Percentiles rank a stretch among this genome's conserved stretches.
These are phyloP conservation scores for Morus bassanus DNA, from an alignment of 2,797 vertebrate species.

Conservation along the genomic window DNA sequence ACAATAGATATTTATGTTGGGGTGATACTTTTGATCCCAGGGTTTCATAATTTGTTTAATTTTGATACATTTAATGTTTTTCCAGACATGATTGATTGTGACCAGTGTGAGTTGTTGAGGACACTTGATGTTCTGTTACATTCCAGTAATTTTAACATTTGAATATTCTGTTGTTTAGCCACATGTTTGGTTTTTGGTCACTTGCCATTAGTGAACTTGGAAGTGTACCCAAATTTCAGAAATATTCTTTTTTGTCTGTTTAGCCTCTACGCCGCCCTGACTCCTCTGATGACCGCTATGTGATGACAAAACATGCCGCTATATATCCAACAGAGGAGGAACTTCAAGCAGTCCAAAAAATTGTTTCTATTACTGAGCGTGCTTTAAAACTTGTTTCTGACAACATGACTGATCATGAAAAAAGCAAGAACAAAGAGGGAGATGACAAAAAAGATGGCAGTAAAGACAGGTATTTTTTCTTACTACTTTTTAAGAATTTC, in stretches of 20 bases:
- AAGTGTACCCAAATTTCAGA: not conserved
- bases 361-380: slow-evolving; percentile 96
- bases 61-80: not conserved
- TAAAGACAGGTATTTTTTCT: slow-evolving; percentile 74
- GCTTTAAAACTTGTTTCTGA: slow-evolving; percentile 97
- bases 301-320: slow-evolving; percentile 95
- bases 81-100: not conserved
- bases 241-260: not conserved
- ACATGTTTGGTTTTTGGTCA: not conserved
- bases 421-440: slow-evolving; percentile 83
- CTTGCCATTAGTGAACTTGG: not conserved
- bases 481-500: not conserved
- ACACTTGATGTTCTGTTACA: not conserved
- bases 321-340: slow-evolving; percentile 98
- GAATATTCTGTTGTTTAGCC: not conserved
- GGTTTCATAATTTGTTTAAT: not conserved
- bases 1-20: not conserved
- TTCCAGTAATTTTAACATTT: not conserved
- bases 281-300: slow-evolving; percentile 93
- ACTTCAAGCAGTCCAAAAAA: slow-evolving; percentile 96
- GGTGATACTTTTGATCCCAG: not conserved
- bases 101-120: not conserved
- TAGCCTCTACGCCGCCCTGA: slow-evolving; percentile 92
- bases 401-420: slow-evolving; percentile 91
- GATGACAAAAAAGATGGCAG: slow-evolving; percentile 85